A percentile compares a stretch with the other conserved stretches of the same genome.
Conservation (phyloP, 2,888 invertebrate genomes). For the Lasius fuliginosus region DNA sequence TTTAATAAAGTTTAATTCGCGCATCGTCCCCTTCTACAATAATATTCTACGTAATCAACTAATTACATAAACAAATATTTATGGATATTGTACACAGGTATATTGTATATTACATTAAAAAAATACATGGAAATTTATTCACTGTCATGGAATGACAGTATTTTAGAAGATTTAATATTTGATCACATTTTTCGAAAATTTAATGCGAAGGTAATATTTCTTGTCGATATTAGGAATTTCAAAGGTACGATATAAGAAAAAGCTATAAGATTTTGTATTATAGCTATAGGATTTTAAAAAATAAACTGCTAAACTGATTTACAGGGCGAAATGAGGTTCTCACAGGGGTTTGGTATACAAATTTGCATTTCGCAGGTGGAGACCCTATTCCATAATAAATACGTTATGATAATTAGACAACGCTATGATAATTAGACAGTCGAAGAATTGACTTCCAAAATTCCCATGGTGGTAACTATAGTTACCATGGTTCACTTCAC, state of each 20-base stretch:
- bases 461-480: constrained; percentile 67
- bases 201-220: background rate
- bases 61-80: constrained; percentile 13
- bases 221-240: background rate
- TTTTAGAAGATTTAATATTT: background rate
- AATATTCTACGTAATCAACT: background rate
- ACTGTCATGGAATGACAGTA: background rate
- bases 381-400: constrained; percentile 47
- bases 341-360: background rate
- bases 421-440: constrained; percentile 51
- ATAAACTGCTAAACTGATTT: background rate
- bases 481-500: constrained; percentile 77
- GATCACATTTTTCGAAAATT: background rate
- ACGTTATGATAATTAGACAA: constrained; percentile 57
- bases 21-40: background rate
- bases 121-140: background rate
- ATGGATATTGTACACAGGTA: background rate
- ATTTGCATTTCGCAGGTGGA: constrained; percentile 63
- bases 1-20: constrained; percentile 26
- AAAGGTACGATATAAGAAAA: background rate
- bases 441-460: constrained; percentile 58
- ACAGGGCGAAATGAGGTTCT: background rate
- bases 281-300: background rate
- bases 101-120: no score
- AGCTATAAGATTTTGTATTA: background rate